These are phyloP conservation scores for Peromyscus nudipes DNA, from an alignment of 2,797 vertebrate genomes.

Conservation along the genomic window DNA sequence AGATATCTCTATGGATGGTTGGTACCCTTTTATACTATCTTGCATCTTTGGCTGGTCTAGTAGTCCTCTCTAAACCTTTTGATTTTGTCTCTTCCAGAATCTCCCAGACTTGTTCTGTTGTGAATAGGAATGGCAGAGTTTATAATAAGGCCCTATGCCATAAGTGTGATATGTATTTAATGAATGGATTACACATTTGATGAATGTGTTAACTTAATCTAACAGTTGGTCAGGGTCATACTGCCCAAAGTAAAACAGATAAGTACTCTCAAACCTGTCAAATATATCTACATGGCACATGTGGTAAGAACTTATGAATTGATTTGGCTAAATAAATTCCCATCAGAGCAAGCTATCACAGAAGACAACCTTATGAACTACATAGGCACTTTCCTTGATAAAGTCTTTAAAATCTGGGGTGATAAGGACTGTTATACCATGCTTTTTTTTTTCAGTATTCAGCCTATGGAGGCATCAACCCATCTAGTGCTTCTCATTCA, in stretches of 20 bases:
- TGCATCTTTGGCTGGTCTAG: not conserved
- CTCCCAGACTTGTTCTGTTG: not conserved
- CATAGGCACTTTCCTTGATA: not conserved
- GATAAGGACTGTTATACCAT: not conserved
- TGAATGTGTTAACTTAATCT: not conserved
- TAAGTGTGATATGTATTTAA: too few species aligned
- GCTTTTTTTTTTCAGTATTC: not conserved
- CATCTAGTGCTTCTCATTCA: not conserved
- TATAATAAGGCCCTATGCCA: not conserved
- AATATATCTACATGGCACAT: not conserved
- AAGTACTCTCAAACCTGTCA: not conserved
- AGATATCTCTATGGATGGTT: not conserved
- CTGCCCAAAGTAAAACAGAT: not conserved
- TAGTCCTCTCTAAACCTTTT: not conserved
- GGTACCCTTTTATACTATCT: not conserved
- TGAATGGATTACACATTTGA: constrained; percentile 8
- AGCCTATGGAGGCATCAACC: not conserved
- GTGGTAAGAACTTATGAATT: not conserved
- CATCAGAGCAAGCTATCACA: constrained; percentile 31
- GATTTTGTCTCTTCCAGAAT: not conserved
- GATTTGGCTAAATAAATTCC: not conserved
- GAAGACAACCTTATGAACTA: not conserved
- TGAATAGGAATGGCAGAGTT: not conserved
- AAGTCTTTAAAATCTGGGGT: constrained; percentile 15
- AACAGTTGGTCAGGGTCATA: not conserved